Base-by-base conservation (phyloP, 2,797 vertebrate species). In the Peromyscus aztecus region DNA sequence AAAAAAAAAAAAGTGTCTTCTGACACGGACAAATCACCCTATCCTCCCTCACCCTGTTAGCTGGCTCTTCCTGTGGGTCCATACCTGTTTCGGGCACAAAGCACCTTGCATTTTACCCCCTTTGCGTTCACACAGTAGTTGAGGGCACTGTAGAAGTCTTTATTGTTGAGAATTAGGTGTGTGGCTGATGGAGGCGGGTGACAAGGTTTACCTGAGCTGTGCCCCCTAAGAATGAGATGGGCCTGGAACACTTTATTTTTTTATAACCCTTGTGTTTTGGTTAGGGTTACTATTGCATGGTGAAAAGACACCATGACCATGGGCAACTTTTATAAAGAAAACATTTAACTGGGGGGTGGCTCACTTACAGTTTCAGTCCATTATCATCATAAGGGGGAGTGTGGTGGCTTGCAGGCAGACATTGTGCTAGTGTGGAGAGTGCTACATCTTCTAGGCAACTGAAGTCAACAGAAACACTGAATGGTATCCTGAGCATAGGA, bases 31-130 rank as follows among this genome's bases (percentile, higher is more conserved):
- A 43, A 19, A 27, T 85, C 43, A 65, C 24, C 16, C 40, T 52
- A 8, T 55, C 13, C 4, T 16, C 55, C 24, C 10, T 0, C 14
- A 27, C 13, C 7, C 21, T 8, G 12, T 29, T 43, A 3, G 43
- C 40, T 31, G 24, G 1, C 52, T 67, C 3, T 55, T 12, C 5
- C 27, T 4, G 40, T 63, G 61, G 29, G 80, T 43, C 34, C 24
- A 8, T 59, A 16, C 23, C 55, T 24, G 7, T 40, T 13, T 19
- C 9, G 1, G 81, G 7, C 61, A 34, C 82, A 65, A 31, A 34
- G 5, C 29, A 46, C 40, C 40, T 49, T 67, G 43, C 19, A 84
- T 84, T 84, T 84, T 40, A 84, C 10, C 46, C 10, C 37, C 5
- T 65, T 84, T 65, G 24, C 82, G 23, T 65, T 65, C 29, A 85